Conservation (phyloP, 2,797 vertebrate genomes). For the Neosilurus hyrtlii region DNA sequence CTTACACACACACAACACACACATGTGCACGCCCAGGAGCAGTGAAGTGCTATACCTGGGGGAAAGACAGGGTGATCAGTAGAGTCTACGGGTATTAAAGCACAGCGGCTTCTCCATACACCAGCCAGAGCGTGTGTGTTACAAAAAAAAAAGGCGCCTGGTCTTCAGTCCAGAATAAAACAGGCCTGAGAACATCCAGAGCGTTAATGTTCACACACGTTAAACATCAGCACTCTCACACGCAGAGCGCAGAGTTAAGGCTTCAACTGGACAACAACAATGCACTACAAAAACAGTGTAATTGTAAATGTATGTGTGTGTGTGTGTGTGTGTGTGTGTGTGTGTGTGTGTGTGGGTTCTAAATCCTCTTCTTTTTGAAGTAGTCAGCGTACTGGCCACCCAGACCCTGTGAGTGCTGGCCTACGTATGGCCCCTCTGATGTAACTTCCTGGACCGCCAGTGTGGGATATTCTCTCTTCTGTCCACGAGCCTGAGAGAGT, state of each 20-base stretch:
- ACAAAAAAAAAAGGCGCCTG: constrained; percentile 37
- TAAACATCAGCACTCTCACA: constrained; percentile 16
- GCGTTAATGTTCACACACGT: constrained; percentile 14
- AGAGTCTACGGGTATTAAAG: constrained; percentile 53
- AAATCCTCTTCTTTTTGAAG: constrained; percentile 94
- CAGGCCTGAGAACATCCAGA: constrained; percentile 37
- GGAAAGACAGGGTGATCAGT: constrained; percentile 46
- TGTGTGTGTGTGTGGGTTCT: constrained; percentile 49
- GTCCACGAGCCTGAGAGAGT: constrained; percentile 72
- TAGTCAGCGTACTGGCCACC: constrained; percentile 83
- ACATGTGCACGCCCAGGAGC: constrained; percentile 41
- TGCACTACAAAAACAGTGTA: constrained; percentile 41
- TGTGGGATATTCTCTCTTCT: constrained; percentile 87
- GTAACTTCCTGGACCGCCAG: constrained; percentile 80
- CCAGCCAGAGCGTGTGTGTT: constrained; percentile 12
- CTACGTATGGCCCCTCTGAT: constrained; percentile 73
- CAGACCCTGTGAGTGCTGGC: constrained; percentile 81
- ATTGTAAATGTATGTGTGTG: constrained; percentile 52
- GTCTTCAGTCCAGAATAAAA: constrained; percentile 32
- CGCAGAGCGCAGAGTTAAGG: constrained; percentile 72
- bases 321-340: constrained; percentile 30
- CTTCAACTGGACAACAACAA: constrained; percentile 75
- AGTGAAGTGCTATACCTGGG: constrained; percentile 49
- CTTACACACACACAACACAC: constrained; percentile 18
- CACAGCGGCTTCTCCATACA: constrained; percentile 43